These are phyloP conservation scores for Antheraea pernyi DNA, from an alignment of 1,140 invertebrate genomes.

Conservation along the genomic window DNA sequence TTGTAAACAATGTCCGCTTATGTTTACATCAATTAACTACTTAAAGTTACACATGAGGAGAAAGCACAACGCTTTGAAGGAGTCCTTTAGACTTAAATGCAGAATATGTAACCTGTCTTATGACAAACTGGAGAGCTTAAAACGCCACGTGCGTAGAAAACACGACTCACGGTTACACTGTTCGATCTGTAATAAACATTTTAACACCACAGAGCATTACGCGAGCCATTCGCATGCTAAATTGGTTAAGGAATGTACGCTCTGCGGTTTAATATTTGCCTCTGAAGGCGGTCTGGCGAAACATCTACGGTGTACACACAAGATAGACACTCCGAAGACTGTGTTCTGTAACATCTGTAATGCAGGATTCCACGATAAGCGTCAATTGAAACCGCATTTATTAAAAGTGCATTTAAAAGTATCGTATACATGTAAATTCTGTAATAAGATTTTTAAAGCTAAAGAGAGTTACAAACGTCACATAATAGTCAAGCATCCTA, in stretches of 20 bases:
- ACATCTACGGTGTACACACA: conserved; percentile 63
- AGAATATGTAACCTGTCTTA: conserved; percentile 67
- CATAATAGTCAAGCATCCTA: conserved; percentile 56
- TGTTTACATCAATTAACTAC: conserved; percentile 61
- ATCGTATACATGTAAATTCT: conserved; percentile 59
- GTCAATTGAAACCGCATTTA: conserved; percentile 63
- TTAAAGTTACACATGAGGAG: conserved; percentile 68
- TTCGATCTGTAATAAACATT: conserved; percentile 63
- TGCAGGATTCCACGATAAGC: conserved; percentile 60
- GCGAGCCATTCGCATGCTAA: conserved; percentile 61
- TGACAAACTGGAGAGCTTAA: conserved; percentile 66
- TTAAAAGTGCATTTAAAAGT: conserved; percentile 68
- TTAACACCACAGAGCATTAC: conserved; percentile 55
- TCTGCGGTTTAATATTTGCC: conserved; percentile 68
- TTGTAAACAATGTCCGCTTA: conserved; percentile 60
- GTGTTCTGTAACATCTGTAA: conserved; percentile 62
- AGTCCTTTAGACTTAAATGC: conserved; percentile 64
- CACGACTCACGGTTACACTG: conserved; percentile 60
- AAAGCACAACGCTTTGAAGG: conserved; percentile 64
- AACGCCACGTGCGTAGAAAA: conserved; percentile 64
- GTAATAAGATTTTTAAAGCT: conserved; percentile 62
- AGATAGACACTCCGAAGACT: conserved; percentile 58
- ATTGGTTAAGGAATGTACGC: conserved; percentile 52
- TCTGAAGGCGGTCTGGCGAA: conserved; percentile 59
- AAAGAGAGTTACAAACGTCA: conserved; percentile 67